A percentile compares a stretch with the other conserved stretches of the same genome.
Conservation (phyloP, 2,888 invertebrate genomes). For the Pantelozetes paolii region DNA sequence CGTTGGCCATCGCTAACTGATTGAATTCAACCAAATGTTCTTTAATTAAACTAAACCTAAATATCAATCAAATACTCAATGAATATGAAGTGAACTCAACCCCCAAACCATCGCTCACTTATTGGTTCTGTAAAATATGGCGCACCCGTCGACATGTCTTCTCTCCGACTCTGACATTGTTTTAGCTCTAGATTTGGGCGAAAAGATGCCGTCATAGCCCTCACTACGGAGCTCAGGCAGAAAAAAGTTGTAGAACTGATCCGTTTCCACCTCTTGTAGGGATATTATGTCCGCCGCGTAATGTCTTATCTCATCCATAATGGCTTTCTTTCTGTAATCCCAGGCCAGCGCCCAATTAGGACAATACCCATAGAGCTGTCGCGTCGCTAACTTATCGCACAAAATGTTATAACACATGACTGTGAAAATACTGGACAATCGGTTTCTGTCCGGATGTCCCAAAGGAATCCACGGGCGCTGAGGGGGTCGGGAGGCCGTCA, state of each 20-base stretch:
- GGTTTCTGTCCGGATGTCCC: constrained; percentile 77
- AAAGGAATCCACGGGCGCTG: constrained; percentile 92
- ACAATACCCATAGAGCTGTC: constrained; percentile 98
- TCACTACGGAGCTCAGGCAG: constrained; percentile 85
- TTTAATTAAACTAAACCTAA: constrained; percentile 86
- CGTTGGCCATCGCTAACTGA: constrained; percentile 96
- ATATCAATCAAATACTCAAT: too few species aligned
- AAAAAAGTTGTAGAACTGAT: constrained; percentile 96
- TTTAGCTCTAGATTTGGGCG: constrained; percentile 95
- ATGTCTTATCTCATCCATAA: constrained; percentile 91
- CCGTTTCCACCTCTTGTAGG: constrained; percentile 95
- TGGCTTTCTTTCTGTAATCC: constrained; percentile 97
- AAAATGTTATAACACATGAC: constrained; percentile 99
- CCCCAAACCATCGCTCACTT: too few species aligned
- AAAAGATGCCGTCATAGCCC: constrained; percentile 75
- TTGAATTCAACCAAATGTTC: constrained; percentile 97
- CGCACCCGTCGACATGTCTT: constrained; percentile 98
- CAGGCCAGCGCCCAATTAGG: constrained; percentile 98
- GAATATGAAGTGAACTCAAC: too few species aligned
- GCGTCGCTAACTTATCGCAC: constrained; percentile 97
- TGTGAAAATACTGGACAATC: constrained; percentile 93
- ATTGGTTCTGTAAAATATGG: constrained; percentile 90
- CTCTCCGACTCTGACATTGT: constrained; percentile 95
- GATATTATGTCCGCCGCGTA: constrained; percentile 97
- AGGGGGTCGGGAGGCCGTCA: constrained; percentile 81